Evolutionary conservation across 2,888 invertebrate genomes (phyloP), one percentile per base, ranked within the genome.

Genomic region (Dexiosoma caninum): DNA sequence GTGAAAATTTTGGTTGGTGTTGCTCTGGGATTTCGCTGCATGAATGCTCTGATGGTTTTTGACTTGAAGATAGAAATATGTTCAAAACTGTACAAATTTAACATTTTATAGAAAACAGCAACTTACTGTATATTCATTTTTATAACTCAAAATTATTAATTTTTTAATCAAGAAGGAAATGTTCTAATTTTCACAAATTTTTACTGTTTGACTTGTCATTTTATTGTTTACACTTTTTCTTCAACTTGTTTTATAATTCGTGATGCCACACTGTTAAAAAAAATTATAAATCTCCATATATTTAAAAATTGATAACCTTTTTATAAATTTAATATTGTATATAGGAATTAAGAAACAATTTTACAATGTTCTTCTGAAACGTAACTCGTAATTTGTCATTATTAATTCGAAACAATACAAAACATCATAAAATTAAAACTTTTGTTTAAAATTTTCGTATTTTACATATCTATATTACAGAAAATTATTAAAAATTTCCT

Each of bases 41-140:
- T 72, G 53, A 10, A 40, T 64, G 57, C 2, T 53, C 23, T 7
- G 40, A 14, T 44, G 67, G 1, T 2, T 67, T 32, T 21, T 67
- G 55, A 30, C 81, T 64, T 12, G 32, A n/a, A 32, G 59, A 4
- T 32, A 16, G 9, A 32, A 5, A 37, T 19, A 37, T 21, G 7
- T 55, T n/a, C 0, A 2, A 9, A 59, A n/a, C 1, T 2, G 4
- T 1, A 37, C 1, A n/a, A 1, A 42, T 27, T 14, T 35, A 16
- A 23, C 12, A 35, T 51, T 42, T 53, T n/a, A 10, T 10, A 12
- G 4, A 21, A 23, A n/a, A 35, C 0, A 10, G 37, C 0, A 40
- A 76, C 80, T 74, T 72, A 81, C 81, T 55, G 62, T 49, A 81
- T 9, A 19, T 75, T 69, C 62, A 69, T 57, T 60, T 21, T 64